These are phyloP conservation scores for Lordiphosa collinella DNA, from an alignment of 1,140 invertebrate genomes.

Conservation along the genomic window DNA sequence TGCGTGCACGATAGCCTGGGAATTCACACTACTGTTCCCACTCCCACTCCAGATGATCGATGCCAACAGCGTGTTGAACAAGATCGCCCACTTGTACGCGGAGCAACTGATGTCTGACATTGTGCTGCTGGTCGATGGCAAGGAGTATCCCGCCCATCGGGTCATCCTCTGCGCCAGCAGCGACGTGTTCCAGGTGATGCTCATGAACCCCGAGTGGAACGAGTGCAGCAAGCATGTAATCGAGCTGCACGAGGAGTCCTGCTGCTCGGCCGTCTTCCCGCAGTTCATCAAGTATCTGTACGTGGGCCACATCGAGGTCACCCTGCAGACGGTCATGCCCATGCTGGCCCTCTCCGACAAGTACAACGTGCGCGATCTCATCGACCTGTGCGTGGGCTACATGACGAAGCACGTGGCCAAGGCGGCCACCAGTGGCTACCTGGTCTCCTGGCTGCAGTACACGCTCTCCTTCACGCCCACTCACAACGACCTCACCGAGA, in stretches of 20 bases:
- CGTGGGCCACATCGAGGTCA: conserved; percentile 93
- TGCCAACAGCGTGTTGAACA: conserved; percentile 87
- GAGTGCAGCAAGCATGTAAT: conserved; percentile 92
- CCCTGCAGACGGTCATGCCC: conserved; percentile 89
- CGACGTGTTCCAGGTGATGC: conserved; percentile 97
- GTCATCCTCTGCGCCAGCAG: conserved; percentile 96
- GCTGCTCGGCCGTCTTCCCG: conserved; percentile 91
- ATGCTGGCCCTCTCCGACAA: conserved; percentile 94
- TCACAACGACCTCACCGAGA: conserved; percentile 87
- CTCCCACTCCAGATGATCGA: conserved; percentile 93
- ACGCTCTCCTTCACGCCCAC: conserved; percentile 86
- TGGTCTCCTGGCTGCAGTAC: conserved; percentile 95
- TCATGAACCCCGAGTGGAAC: conserved; percentile 95
- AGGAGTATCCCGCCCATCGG: conserved; percentile 92
- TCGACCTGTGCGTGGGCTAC: conserved; percentile 89
- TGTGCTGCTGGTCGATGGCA: conserved; percentile 88
- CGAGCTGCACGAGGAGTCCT: conserved; percentile 90
- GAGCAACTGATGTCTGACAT: conserved; percentile 93
- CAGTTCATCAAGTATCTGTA: conserved; percentile 96
- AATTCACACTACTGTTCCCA: too few relatives aligned
- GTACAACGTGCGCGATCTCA: conserved; percentile 95
- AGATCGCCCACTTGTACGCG: conserved; percentile 90
- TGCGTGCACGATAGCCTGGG: too few relatives aligned
- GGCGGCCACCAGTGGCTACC: conserved; percentile 87
- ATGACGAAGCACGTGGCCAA: conserved; percentile 93